phyloP scores from a whole-genome alignment of 2,888 invertebrate species.

The Orthosia gracilis region DNA sequence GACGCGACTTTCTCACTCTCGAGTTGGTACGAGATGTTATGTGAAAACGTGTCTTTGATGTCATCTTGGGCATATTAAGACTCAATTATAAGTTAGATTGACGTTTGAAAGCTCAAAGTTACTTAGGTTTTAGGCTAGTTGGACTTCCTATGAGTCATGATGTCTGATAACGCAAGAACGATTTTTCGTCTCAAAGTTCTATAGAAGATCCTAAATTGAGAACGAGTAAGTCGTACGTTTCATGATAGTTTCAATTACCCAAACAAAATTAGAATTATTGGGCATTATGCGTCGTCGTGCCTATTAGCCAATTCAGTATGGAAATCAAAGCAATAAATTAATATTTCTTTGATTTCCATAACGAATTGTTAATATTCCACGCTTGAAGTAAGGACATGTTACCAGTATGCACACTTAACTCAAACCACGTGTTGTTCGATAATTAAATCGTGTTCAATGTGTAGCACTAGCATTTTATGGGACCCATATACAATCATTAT shows the following conservation, averaged over 20 bases:
- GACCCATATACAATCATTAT: neutral
- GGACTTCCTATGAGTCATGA: neutral
- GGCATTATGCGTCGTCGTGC: neutral
- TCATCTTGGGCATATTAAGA: constrained; percentile 15
- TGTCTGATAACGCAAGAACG: too few relatives aligned
- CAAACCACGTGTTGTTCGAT: neutral
- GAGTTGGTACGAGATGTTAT: constrained; percentile 1
- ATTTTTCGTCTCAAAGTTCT: neutral
- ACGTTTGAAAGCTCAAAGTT: neutral
- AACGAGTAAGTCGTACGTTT: neutral
- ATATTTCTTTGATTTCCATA: too few relatives aligned
- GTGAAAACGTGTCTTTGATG: constrained; percentile 2
- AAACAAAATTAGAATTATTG: constrained; percentile 1
- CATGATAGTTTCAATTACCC: neutral
- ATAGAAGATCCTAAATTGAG: too few relatives aligned
- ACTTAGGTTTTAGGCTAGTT: neutral
- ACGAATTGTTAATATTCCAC: too few relatives aligned
- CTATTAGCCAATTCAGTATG: neutral
- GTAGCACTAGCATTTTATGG: neutral
- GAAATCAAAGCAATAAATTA: too few relatives aligned
- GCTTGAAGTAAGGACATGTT: too few relatives aligned
- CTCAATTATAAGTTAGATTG: neutral
- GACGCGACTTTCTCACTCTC: constrained; percentile 23
- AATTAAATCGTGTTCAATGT: neutral
- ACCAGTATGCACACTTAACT: neutral